These are phyloP conservation scores for Donacobius atricapilla DNA, from an alignment of 2,113 vertebrate genomes.

Conservation along the genomic window DNA sequence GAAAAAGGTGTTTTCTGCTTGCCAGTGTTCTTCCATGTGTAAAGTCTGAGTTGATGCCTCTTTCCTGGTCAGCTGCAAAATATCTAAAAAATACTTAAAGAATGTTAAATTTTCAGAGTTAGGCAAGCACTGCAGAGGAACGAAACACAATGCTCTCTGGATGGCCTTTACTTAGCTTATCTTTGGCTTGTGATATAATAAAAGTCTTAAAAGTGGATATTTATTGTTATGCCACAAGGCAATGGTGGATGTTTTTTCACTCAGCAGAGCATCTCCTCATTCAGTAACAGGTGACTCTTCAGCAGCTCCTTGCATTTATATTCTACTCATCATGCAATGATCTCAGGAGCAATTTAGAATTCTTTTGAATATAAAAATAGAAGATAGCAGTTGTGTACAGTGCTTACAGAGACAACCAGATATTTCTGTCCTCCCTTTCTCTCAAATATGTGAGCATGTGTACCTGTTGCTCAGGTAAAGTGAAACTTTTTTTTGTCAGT, in stretches of 20 bases:
- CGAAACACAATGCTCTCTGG: neutral
- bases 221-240: rapidly evolving
- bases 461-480: neutral
- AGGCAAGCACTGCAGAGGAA: neutral
- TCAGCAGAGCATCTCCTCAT: neutral
- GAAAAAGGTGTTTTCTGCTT: neutral
- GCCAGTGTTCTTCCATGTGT: neutral
- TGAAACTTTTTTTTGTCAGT: neutral
- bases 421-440: neutral
- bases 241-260: neutral
- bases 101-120: neutral
- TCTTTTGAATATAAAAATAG: neutral
- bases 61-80: neutral
- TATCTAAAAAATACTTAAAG: neutral
- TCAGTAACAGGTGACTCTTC: neutral
- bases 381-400: rapidly evolving
- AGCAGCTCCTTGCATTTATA: neutral
- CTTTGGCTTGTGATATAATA: neutral
- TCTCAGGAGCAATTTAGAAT: neutral
- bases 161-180: neutral
- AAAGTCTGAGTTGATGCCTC: neutral
- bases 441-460: neutral
- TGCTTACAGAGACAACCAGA: neutral
- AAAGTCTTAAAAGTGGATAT: rapidly evolving
- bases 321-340: neutral